A percentile compares a stretch with the other conserved stretches of the same genome.
These are phyloP conservation scores for Koerneria pararmatus DNA, from an alignment of 2,888 invertebrate species.

Conservation along the genomic window DNA sequence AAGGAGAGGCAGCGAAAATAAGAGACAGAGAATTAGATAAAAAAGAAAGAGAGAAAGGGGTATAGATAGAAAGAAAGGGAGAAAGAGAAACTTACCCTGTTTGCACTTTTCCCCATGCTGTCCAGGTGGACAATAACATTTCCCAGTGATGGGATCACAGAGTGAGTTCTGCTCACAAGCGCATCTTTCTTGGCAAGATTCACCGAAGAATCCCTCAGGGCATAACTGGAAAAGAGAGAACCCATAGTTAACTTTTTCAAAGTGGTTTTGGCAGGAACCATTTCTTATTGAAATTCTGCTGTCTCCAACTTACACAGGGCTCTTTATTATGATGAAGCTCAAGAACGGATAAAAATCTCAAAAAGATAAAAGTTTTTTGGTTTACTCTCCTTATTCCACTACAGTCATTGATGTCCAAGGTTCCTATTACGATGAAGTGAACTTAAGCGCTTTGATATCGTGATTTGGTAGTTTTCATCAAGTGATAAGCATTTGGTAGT, in stretches of 20 bases:
- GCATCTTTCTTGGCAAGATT: slow-evolving; percentile 37
- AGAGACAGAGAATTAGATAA: not conserved
- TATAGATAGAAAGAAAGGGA: not conserved
- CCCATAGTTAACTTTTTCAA: not conserved
- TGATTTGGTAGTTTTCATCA: too few species aligned
- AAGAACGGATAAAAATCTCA: not conserved
- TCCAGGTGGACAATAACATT: slow-evolving; percentile 61
- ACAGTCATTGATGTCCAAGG: too few species aligned
- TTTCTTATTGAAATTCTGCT: too few species aligned
- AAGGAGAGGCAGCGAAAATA: not conserved
- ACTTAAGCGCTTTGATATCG: too few species aligned
- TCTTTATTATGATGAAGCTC: too few species aligned
- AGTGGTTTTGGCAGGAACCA: not conserved
- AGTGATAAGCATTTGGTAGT: too few species aligned
- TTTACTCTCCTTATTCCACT: not conserved
- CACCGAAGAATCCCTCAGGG: slow-evolving; percentile 43
- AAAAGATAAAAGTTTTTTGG: not conserved
- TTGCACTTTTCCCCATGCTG: slow-evolving; percentile 55
- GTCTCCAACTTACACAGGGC: too few species aligned
- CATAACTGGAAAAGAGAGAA: slow-evolving; percentile 30
- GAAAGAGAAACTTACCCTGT: slow-evolving; percentile 19
- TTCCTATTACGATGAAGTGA: too few species aligned
- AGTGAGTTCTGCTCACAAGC: slow-evolving; percentile 67
- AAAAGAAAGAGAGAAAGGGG: slow-evolving; percentile 1
- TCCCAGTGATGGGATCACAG: slow-evolving; percentile 84